phyloP scores from a whole-genome alignment of 2,113 vertebrate species.

The Hyla sarda region DNA sequence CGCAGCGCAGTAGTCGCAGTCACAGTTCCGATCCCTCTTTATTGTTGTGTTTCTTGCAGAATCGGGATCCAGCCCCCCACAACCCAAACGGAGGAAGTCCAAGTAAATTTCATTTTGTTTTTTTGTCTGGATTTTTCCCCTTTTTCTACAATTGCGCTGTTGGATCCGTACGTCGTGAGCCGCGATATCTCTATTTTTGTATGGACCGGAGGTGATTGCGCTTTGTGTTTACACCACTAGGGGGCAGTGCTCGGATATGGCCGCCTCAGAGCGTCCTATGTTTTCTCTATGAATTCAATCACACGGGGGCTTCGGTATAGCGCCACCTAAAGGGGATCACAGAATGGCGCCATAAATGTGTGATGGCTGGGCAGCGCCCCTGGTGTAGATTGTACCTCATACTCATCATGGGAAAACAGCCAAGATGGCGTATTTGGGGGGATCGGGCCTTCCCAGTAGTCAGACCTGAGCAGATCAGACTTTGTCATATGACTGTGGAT shows the following conservation, averaged over 20 bases:
- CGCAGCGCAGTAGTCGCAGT: no score
- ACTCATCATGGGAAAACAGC: no score
- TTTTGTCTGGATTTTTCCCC: constrained; percentile 6
- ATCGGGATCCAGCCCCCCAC: constrained; percentile 89
- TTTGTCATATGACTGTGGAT: no score
- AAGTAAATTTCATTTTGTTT: constrained; percentile 83
- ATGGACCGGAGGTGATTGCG: constrained; percentile 41
- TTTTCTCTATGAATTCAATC: no score
- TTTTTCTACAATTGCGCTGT: constrained; percentile 39
- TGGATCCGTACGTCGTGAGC: constrained; percentile 45
- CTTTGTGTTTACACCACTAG: constrained; percentile 28
- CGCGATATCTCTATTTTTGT: constrained; percentile 54
- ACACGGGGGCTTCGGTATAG: background rate
- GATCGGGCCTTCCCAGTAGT: no score
- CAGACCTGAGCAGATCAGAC: no score
- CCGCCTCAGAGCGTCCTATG: no score
- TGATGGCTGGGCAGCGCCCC: background rate
- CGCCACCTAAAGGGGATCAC: background rate
- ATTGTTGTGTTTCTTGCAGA: constrained; percentile 72
- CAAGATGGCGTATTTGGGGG: no score
- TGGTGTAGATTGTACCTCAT: no score
- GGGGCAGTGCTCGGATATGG: background rate
- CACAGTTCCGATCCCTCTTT: no score
- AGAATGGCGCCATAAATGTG: background rate
- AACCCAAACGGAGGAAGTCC: constrained; percentile 98